Conservation (phyloP, 2,797 vertebrate genomes). For the Malacoraja senta region DNA sequence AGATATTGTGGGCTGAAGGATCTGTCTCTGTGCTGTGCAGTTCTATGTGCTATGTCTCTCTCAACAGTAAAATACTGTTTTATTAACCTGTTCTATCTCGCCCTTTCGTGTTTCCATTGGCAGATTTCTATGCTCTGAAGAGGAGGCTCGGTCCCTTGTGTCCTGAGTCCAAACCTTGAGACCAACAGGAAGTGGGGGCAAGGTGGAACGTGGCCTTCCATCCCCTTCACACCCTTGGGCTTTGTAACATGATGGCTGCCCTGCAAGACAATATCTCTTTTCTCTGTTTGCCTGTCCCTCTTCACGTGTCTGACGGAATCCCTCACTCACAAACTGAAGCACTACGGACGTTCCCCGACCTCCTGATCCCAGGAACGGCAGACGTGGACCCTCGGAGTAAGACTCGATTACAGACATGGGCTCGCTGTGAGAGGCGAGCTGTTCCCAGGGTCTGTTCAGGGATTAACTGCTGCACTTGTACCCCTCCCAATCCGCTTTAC, state of each 20-base stretch:
- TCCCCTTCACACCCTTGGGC: not conserved
- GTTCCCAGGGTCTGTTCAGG: not conserved
- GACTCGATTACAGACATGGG: not conserved
- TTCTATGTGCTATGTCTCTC: too few species aligned
- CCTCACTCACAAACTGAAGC: not conserved
- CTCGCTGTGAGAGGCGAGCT: not conserved
- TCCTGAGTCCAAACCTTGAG: slow-evolving; percentile 68
- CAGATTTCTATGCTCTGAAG: slow-evolving; percentile 87
- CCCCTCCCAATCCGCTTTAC: not conserved
- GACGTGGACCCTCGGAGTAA: not conserved
- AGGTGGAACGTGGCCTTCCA: not conserved
- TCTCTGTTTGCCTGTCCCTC: not conserved
- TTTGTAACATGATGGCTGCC: not conserved
- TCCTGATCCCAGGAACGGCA: not conserved
- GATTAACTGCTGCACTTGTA: not conserved
- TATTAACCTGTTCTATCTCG: not conserved
- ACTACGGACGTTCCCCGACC: not conserved
- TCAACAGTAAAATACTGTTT: not conserved
- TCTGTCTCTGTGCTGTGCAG: too few species aligned
- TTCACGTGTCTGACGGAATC: not conserved
- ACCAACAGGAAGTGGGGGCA: not conserved
- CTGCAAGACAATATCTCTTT: not conserved
- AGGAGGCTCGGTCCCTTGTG: slow-evolving; percentile 57
- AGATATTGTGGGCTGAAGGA: too few species aligned
- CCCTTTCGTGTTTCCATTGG: slow-evolving; percentile 37